phyloP scores from a whole-genome alignment of 1,140 invertebrate genomes.

The Sarcophaga peregrina region DNA sequence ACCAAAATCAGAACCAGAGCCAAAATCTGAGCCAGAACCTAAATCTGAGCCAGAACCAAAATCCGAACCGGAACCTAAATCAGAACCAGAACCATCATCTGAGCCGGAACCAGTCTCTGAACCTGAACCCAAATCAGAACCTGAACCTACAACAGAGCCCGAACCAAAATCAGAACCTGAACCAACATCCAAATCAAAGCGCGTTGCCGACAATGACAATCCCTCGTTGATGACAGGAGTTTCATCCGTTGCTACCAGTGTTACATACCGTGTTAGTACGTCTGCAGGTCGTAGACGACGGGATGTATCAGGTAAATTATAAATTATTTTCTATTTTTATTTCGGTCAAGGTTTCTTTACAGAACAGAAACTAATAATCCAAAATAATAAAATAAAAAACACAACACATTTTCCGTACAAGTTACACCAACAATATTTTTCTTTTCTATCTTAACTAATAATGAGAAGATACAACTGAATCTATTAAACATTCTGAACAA shows the following conservation, averaged over 20 bases:
- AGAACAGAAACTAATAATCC: neutral
- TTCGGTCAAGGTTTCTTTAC: slow-evolving; percentile 20
- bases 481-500: slow-evolving; percentile 44
- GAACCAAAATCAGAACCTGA: slow-evolving; percentile 62
- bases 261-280: slow-evolving; percentile 78
- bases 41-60: slow-evolving; percentile 58
- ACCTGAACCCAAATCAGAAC: slow-evolving; percentile 56
- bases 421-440: slow-evolving; percentile 26
- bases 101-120: slow-evolving; percentile 63
- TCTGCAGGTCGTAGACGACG: slow-evolving; percentile 61
- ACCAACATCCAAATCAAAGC: slow-evolving; percentile 66
- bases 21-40: slow-evolving; percentile 59
- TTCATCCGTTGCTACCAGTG: slow-evolving; percentile 76
- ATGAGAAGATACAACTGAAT: slow-evolving; percentile 4
- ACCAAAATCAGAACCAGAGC: slow-evolving; percentile 61
- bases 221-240: slow-evolving; percentile 69
- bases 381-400: slow-evolving; percentile 5
- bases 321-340: neutral
- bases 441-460: slow-evolving; percentile 32
- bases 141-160: slow-evolving; percentile 56
- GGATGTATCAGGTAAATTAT: slow-evolving; percentile 56
- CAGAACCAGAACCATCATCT: slow-evolving; percentile 58
- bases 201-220: slow-evolving; percentile 65
- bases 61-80: slow-evolving; percentile 49
- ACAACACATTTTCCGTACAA: slow-evolving; percentile 36